Evolutionary conservation across 1,140 invertebrate species (phyloP), one percentile per base, ranked within the genome.

Genomic region (Agrilus planipennis): DNA sequence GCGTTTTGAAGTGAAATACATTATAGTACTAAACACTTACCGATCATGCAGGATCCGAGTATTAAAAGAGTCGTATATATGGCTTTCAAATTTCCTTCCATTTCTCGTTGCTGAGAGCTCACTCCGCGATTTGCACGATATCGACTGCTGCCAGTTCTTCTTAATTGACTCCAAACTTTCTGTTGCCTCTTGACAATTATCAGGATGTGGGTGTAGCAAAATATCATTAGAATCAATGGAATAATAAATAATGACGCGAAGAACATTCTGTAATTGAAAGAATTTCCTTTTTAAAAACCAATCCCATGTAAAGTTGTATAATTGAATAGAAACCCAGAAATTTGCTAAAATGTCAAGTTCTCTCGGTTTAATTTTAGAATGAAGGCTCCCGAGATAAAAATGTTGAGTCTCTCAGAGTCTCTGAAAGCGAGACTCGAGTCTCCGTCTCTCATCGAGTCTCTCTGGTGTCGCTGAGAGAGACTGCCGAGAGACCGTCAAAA

Each of bases 1-100:
- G n/a, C n/a, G n/a, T n/a, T n/a, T n/a, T n/a, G n/a, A n/a, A n/a
- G n/a, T n/a, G n/a, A n/a, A n/a, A n/a, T n/a, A n/a, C n/a, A n/a
- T n/a, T n/a, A n/a, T n/a, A n/a, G n/a, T n/a, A n/a, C n/a, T n/a
- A n/a, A n/a, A n/a, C n/a, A n/a, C n/a, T n/a, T n/a, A n/a, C n/a
- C n/a, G 0, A 81, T 44, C 1, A 77, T 50, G 49, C 75, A 80
- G 2, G 75, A 77, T 11, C 77, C 77, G 0, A 83, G 60, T 27
- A 83, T 81, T 7, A 80, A 57, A 12, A 81, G 50, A 0, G 78
- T 81, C 0, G 80, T 83, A 17, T 70, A 60, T 3, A 79, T 56
- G 1, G 79, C 78, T 50, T 79, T 78, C n/a, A 73, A 64, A 46
- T 76, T 79, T 27, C 62, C 59, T 32, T 62, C 55, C 34, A 71